These are phyloP conservation scores for Drosophila antonietae DNA, from an alignment of 2,888 invertebrate genomes.

Conservation along the genomic window DNA sequence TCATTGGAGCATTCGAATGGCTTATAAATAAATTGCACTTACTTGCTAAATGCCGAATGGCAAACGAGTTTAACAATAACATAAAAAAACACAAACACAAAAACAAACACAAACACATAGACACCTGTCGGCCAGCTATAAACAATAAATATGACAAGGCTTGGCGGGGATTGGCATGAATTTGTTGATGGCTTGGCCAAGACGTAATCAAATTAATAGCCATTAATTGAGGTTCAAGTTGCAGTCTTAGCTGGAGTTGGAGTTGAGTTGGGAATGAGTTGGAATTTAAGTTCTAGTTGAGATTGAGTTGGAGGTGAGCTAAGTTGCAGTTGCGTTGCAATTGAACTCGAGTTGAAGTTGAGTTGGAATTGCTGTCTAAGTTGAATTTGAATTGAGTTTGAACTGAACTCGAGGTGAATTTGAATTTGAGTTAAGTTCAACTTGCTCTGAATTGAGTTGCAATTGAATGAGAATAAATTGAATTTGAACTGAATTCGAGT, in stretches of 20 bases:
- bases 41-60: constrained; percentile 59
- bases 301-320: not conserved
- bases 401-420: too few relatives aligned
- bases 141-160: constrained; percentile 22
- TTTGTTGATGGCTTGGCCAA: constrained; percentile 27
- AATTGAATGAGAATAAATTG: too few relatives aligned
- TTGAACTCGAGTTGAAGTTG: not conserved
- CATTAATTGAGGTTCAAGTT: not conserved
- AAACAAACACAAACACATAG: not conserved
- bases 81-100: constrained; percentile 39
- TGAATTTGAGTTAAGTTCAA: too few relatives aligned
- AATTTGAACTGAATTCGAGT: not conserved
- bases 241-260: not conserved
- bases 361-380: not conserved
- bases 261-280: not conserved
- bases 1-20: constrained; percentile 28
- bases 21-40: constrained; percentile 70
- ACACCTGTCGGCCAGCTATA: constrained; percentile 3
- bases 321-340: not conserved
- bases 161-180: constrained; percentile 11
- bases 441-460: too few relatives aligned
- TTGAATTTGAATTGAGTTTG: too few relatives aligned
- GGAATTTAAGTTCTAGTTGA: not conserved
- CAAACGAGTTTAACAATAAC: constrained; percentile 65
- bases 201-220: constrained; percentile 47